Evolutionary conservation across 1,140 invertebrate species (phyloP), one percentile per base, ranked within the genome.

Genomic region (Tetramorium alpestre): DNA sequence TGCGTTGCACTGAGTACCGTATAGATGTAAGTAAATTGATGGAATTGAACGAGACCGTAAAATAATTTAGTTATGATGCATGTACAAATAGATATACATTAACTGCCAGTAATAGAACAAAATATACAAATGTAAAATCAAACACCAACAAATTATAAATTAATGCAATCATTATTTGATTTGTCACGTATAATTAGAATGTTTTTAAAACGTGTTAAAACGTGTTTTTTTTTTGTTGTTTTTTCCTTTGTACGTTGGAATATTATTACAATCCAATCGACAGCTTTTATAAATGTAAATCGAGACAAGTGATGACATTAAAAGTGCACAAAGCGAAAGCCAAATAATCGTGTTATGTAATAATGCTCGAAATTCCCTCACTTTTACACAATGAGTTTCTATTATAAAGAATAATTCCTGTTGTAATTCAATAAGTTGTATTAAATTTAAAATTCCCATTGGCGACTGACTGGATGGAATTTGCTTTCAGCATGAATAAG

Each of bases 281-380:
- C 41, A 60, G 25, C 28, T 49, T 70, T 58, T 60, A 62, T 47
- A 75, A 60, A 38, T n/a, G 41, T 73, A 73, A 75, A 84, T 84
- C 28, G 25, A 75, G 51, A 73, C 25, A n/a, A 75, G 7, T 44
- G 28, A 33, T 62, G 54, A 84, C 44, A 28, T 75, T 73, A 60
- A 84, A 84, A 84, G 41, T 38, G 69, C 80, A 62, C 69, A 75
- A 62, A 84, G 69, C 41, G 62, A 28, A 73, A 56, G 47, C 38
- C 38, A 70, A 47, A 81, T 81, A 73, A 84, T 62, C 25, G 13
- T 38, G 25, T 84, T 75, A 62, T 84, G 62, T 75, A 75, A 73
- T 82, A 82, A 84, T 84, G n/a, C 3, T 73, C 10, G 25, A 84
- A 70, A 84, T 62, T 75, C 25, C 0, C 41, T 82, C 25, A 82